A percentile compares a stretch with the other conserved stretches of the same genome.
These are phyloP conservation scores for Ferdinandea cuprea DNA, from an alignment of 2,888 invertebrate genomes.

Conservation along the genomic window DNA sequence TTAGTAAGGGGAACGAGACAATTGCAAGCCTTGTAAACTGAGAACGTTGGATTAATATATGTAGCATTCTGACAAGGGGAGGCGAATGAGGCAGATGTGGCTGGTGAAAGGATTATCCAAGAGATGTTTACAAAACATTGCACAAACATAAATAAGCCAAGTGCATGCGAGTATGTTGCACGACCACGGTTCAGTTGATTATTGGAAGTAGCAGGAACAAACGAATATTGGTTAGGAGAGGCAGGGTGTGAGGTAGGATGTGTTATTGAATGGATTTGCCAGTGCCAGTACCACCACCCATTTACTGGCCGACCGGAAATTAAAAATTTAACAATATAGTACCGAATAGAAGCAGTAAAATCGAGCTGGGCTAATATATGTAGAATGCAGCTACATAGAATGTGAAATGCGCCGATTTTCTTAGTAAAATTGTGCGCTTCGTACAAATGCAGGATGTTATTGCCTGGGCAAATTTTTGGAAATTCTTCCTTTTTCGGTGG, in stretches of 20 bases:
- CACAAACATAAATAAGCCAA: constrained; percentile 69
- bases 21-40: constrained; percentile 62
- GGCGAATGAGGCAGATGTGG: neutral
- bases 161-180: constrained; percentile 54
- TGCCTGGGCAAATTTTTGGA: constrained; percentile 44
- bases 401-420: constrained; percentile 49
- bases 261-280: neutral
- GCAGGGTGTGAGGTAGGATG: neutral
- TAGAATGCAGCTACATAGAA: constrained; percentile 34
- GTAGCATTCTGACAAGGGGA: neutral
- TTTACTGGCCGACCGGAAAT: constrained; percentile 65
- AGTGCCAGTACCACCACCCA: no score
- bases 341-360: neutral
- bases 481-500: constrained; percentile 30
- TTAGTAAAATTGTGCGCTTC: constrained; percentile 42
- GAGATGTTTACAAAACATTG: constrained; percentile 74
- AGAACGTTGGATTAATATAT: constrained; percentile 61
- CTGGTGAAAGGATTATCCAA: constrained; percentile 62
- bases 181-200: constrained; percentile 67
- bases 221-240: constrained; percentile 70
- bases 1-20: constrained; percentile 50
- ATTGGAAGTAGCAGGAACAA: constrained; percentile 67
- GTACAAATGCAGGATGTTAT: constrained; percentile 44
- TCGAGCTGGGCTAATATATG: constrained; percentile 49
- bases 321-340: constrained; percentile 66